Evolutionary conservation across 2,888 invertebrate genomes (phyloP), one percentile per base, ranked within the genome.

Genomic region (Anodontia alba): DNA sequence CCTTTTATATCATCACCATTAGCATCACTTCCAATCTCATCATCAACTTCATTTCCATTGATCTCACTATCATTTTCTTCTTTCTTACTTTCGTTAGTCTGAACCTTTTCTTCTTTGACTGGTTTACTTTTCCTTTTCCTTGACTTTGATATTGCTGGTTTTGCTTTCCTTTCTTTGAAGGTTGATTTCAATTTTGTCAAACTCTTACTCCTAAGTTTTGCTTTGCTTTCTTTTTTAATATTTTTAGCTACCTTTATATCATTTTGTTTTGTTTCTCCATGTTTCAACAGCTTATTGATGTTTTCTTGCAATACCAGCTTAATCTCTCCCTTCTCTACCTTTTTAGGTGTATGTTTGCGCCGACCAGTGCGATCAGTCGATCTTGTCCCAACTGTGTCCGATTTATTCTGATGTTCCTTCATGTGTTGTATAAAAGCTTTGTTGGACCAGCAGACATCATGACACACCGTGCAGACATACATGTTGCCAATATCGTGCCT

Each of bases 401-500:
- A 31, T 17, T 46, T 17, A 20, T 7, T 62, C 38, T 84, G 80
- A 1, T 67, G 31, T 7, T 73, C 75, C n/a, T 51, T 54, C 57
- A 80, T 23, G 51, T 84, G 84, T 36, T 76, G 76, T 43, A 79
- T 76, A 26, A 85, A 57, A 12, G 82, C 80, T 23, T 68, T 75
- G 43, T 88, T 86, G 12, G 88, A 86, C 31, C 76, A 84, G 72
- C 88, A 88, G 20, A 88, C 68, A 36, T 85, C 78, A 42, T 83
- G 81, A 73, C 88, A 88, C 10, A 82, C 67, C 0, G 80, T 73
- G 46, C 88, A 88, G 31, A 81, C 74, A 69, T 88, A 88, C 31
- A 86, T 75, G 73, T 88, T 88, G 8, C 88, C 88, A 38, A 88
- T 83, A 49, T 88, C 88, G 74, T 88, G 88, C 17, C 80, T 71